A percentile compares a stretch with the other conserved stretches of the same genome.
Evolutionary conservation across 2,888 invertebrate genomes (phyloP).

Genomic region (Sympetrum striolatum): DNA sequence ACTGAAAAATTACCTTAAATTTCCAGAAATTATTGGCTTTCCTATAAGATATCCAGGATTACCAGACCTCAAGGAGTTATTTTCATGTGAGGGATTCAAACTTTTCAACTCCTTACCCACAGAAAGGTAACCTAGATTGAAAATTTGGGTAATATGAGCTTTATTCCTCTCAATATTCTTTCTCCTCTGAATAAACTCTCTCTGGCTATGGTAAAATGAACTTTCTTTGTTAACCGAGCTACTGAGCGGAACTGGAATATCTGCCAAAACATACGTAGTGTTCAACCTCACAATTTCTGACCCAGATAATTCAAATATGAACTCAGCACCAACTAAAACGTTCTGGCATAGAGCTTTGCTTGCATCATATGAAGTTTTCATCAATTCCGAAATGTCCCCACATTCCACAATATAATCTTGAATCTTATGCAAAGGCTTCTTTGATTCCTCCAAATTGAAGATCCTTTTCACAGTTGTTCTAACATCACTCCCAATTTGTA

Average conservation of each 20-base stretch:
- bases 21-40: slow-evolving; percentile 38
- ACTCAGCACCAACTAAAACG: slow-evolving; percentile 46
- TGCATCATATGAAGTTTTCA: slow-evolving; percentile 33
- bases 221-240: not conserved
- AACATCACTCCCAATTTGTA: slow-evolving; percentile 44
- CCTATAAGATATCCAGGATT: slow-evolving; percentile 47
- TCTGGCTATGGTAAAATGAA: not conserved
- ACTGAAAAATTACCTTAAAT: not conserved
- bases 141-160: slow-evolving; percentile 45
- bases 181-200: not conserved
- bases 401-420: slow-evolving; percentile 2
- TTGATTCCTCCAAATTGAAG: not conserved
- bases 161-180: not conserved
- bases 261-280: slow-evolving; percentile 45
- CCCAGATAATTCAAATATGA: slow-evolving; percentile 47
- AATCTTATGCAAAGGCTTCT: not conserved
- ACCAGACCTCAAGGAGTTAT: slow-evolving; percentile 39
- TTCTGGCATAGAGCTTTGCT: slow-evolving; percentile 45
- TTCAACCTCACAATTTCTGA: slow-evolving; percentile 38
- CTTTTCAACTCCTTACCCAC: not conserved
- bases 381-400: not conserved
- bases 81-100: not conserved
- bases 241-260: slow-evolving; percentile 44
- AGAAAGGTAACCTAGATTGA: slow-evolving; percentile 37
- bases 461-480: not conserved